phyloP scores from a whole-genome alignment of 2,888 invertebrate genomes.

The Marasmarcha lunaedactyla region DNA sequence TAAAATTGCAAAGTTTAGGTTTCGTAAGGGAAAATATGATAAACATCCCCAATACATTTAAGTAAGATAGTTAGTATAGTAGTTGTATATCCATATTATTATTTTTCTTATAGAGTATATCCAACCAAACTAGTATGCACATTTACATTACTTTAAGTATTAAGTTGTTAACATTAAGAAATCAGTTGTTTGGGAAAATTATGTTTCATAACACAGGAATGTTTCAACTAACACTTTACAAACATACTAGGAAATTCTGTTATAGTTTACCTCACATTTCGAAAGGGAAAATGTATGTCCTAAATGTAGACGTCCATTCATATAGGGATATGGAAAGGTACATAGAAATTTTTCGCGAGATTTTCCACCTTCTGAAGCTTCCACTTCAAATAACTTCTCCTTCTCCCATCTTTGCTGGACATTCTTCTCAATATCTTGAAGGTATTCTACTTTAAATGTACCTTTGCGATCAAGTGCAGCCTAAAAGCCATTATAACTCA shows the following conservation, averaged over 20 bases:
- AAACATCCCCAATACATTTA: not conserved
- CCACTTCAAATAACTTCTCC: slow-evolving; percentile 83
- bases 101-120: too few relatives aligned
- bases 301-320: slow-evolving; percentile 98
- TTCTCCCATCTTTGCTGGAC: slow-evolving; percentile 90
- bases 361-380: slow-evolving; percentile 77
- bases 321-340: slow-evolving; percentile 98
- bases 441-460: slow-evolving; percentile 94
- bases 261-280: slow-evolving; percentile 87
- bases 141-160: too few relatives aligned
- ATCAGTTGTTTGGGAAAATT: too few relatives aligned
- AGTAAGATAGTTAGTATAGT: too few relatives aligned
- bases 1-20: not conserved
- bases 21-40: slow-evolving; percentile 7
- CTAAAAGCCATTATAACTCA: too few relatives aligned
- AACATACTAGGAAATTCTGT: too few relatives aligned
- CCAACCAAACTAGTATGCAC: too few relatives aligned
- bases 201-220: too few relatives aligned
- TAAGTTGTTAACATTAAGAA: too few relatives aligned
- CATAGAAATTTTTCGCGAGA: slow-evolving; percentile 87
- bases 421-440: slow-evolving; percentile 88
- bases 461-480: slow-evolving; percentile 78
- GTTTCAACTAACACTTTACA: too few relatives aligned
- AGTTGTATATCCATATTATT: too few relatives aligned
- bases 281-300: slow-evolving; percentile 98